Conservation (phyloP, 2,888 invertebrate genomes). For the Tachina lurida region DNA sequence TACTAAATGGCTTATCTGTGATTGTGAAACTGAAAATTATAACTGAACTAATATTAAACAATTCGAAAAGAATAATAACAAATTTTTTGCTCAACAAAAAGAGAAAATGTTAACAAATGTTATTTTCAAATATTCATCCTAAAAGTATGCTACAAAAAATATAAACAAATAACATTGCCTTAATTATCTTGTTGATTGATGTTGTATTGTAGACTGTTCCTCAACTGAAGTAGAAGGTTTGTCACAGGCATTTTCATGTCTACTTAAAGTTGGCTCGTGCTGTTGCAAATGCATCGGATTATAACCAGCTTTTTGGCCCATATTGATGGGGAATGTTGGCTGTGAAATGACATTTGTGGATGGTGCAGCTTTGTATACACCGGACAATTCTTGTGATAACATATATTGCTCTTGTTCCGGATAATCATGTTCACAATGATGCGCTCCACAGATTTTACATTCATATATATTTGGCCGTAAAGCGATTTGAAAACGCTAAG, state of each 20-base stretch:
- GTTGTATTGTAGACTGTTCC: slow-evolving; percentile 28
- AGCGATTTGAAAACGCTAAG: slow-evolving; percentile 89
- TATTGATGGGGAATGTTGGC: slow-evolving; percentile 50
- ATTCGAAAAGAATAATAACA: slow-evolving; percentile 40
- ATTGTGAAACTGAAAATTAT: slow-evolving; percentile 23
- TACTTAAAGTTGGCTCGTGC: slow-evolving; percentile 71
- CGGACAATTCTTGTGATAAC: slow-evolving; percentile 81
- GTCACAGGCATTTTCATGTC: slow-evolving; percentile 66
- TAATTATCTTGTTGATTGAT: slow-evolving; percentile 53
- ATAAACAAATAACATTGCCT: slow-evolving; percentile 42
- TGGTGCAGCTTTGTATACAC: slow-evolving; percentile 76
- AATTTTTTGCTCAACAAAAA: slow-evolving; percentile 45
- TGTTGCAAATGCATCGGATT: slow-evolving; percentile 76
- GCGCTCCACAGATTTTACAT: slow-evolving; percentile 89
- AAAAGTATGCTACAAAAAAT: slow-evolving; percentile 51
- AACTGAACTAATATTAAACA: slow-evolving; percentile 34
- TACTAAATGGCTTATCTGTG: slow-evolving; percentile 40
- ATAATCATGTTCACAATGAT: slow-evolving; percentile 88
- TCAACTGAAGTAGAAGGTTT: slow-evolving; percentile 50
- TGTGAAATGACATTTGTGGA: slow-evolving; percentile 22
- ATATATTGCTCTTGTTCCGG: slow-evolving; percentile 84
- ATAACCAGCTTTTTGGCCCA: slow-evolving; percentile 74
- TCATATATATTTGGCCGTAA: slow-evolving; percentile 90
- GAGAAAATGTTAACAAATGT: slow-evolving; percentile 2
- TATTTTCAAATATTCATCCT: slow-evolving; percentile 35